A percentile compares a stretch with the other conserved stretches of the same genome.
These are phyloP conservation scores for Pyrrhosoma nymphula DNA, from an alignment of 2,888 invertebrate species.

Conservation along the genomic window DNA sequence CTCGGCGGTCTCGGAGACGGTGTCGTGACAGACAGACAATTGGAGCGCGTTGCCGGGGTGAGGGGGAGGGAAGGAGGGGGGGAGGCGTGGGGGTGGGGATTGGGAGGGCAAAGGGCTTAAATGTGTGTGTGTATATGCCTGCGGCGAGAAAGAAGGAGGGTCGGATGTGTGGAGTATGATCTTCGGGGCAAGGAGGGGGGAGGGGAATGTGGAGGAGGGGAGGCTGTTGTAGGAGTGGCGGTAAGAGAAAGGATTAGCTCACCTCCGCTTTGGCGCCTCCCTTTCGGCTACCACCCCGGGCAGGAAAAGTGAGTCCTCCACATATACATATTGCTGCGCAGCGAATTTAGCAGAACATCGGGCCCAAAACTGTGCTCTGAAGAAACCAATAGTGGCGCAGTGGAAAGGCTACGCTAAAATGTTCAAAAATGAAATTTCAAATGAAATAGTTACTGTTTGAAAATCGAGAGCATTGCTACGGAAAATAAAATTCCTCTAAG, in stretches of 20 bases:
- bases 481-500: too few species aligned
- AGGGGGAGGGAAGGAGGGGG: not conserved
- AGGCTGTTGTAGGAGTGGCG: not conserved
- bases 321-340: too few species aligned
- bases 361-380: too few species aligned
- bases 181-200: not conserved
- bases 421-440: too few species aligned
- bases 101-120: not conserved
- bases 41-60: not conserved
- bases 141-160: not conserved
- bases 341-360: too few species aligned
- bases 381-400: too few species aligned
- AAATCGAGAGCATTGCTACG: too few species aligned
- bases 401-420: too few species aligned
- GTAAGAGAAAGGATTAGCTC: not conserved
- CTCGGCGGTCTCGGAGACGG: not conserved
- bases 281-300: not conserved
- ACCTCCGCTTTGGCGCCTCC: not conserved
- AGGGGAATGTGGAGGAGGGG: not conserved
- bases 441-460: too few species aligned
- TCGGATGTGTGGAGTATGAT: not conserved
- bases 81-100: not conserved
- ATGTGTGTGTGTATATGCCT: not conserved
- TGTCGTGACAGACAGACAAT: conserved; percentile 12
- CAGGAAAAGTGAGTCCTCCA: not conserved